Conservation (phyloP, 2,113 vertebrate species). For the Bos javanicus region DNA sequence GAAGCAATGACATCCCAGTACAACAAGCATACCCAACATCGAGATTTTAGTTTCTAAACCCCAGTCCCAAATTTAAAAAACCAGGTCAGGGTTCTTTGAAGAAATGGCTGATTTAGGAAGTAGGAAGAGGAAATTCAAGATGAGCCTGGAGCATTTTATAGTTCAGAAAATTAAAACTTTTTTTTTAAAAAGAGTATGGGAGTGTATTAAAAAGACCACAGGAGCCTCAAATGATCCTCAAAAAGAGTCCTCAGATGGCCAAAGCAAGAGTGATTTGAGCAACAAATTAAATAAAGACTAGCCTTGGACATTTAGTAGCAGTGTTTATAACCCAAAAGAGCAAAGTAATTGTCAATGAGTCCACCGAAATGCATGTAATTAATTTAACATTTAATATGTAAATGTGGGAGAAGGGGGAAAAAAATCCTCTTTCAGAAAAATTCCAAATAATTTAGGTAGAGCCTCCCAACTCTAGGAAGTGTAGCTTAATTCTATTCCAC, state of each 20-base stretch:
- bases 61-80: background rate
- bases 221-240: background rate
- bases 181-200: background rate
- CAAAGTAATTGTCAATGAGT: background rate
- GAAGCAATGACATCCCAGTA: background rate
- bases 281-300: constrained; percentile 8
- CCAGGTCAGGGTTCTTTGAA: background rate
- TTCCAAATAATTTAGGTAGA: background rate
- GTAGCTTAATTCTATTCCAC: background rate
- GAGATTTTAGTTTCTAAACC: background rate
- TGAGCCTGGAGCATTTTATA: background rate
- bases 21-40: background rate
- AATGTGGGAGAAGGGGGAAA: background rate
- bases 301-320: background rate
- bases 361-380: background rate
- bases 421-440: background rate
- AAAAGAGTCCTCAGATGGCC: background rate
- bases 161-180: background rate
- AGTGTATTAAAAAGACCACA: background rate
- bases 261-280: background rate
- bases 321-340: background rate
- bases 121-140: background rate
- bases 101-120: background rate
- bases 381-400: background rate
- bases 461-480: background rate